Percentiles rank a stretch among this genome's conserved stretches.
Evolutionary conservation across 2,888 invertebrate species (phyloP).

Genomic region (Augiades crinisus): DNA sequence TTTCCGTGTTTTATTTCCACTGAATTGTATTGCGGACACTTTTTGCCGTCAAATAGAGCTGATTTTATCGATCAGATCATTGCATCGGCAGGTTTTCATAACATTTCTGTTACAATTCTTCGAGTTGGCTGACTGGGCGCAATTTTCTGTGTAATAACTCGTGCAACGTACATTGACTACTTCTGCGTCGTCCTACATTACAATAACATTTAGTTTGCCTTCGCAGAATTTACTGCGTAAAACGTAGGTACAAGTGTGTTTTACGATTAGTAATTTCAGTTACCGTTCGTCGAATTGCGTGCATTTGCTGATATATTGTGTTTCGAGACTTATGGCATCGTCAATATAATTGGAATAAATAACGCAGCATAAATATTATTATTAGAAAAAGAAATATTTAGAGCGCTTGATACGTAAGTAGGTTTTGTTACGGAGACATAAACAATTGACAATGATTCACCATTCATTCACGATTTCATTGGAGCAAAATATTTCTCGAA

Average conservation of each 20-base stretch:
- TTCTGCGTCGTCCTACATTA: conserved; percentile 6
- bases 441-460: conserved; percentile 11
- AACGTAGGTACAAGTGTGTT: not conserved
- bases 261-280: not conserved
- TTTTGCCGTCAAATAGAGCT: conserved; percentile 9
- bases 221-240: not conserved
- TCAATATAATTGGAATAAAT: no score
- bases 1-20: conserved; percentile 27
- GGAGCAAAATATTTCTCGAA: conserved; percentile 5
- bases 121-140: conserved; percentile 2
- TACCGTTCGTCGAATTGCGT: not conserved
- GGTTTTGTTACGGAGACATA: not conserved
- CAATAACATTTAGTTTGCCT: not conserved
- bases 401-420: not conserved
- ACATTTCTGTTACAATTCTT: conserved; percentile 3
- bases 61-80: conserved; percentile 4
- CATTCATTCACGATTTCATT: conserved; percentile 9
- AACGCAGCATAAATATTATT: not conserved
- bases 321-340: no score
- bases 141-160: conserved; percentile 4
- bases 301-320: no score
- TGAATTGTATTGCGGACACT: conserved; percentile 1
- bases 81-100: conserved; percentile 11
- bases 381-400: not conserved
- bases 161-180: conserved; percentile 1